Evolutionary conservation across 2,797 vertebrate genomes (phyloP).

Genomic region (Adrianichthys oophorus): DNA sequence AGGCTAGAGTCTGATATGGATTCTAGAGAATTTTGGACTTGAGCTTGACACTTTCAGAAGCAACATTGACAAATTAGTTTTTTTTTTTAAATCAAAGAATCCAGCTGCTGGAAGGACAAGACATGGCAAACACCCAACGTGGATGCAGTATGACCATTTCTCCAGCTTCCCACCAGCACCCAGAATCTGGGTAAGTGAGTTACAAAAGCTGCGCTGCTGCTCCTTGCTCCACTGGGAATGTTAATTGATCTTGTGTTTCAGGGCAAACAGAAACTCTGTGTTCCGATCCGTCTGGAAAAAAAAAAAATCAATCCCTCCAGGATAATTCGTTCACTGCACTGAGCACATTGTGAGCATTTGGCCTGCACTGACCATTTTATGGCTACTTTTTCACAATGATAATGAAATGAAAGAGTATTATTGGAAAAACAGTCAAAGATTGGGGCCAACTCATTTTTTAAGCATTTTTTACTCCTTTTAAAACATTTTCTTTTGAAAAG

Average conservation of each 20-base stretch:
- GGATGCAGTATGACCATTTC: conserved; percentile 46
- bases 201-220: conserved; percentile 54
- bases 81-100: no score
- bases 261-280: conserved; percentile 67
- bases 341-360: conserved; percentile 16
- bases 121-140: conserved; percentile 1
- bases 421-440: no score
- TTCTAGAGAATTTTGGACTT: no score
- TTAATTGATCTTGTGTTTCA: conserved; percentile 70
- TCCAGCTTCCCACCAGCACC: conserved; percentile 63
- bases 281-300: conserved; percentile 59
- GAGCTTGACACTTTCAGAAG: no score
- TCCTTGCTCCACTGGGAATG: conserved; percentile 60
- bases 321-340: conserved; percentile 26
- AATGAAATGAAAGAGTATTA: conserved; percentile 2
- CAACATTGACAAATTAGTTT: no score
- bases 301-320: conserved; percentile 53
- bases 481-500: no score
- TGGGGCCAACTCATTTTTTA: no score
- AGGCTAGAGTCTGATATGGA: no score
- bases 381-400: background rate
- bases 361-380: conserved; percentile 28
- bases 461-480: no score
- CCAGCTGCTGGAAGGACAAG: no score
- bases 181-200: conserved; percentile 58